Conservation (phyloP, 2,797 vertebrate species). For the Linurgus olivaceus region DNA sequence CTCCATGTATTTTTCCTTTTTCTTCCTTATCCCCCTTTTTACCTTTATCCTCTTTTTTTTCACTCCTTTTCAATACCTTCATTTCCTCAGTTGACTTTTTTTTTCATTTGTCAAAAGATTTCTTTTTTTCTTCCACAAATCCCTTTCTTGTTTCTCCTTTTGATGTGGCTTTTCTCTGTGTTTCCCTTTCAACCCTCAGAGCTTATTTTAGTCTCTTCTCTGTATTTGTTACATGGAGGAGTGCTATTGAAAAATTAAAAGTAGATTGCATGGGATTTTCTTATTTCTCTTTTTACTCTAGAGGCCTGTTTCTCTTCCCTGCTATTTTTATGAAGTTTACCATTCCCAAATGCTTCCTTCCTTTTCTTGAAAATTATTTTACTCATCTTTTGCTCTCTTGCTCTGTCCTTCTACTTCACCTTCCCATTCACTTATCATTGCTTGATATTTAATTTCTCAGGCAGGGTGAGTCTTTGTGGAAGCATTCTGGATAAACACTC, state of each 20-base stretch:
- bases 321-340: neutral
- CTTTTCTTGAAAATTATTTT: neutral
- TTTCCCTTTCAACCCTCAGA: conserved; percentile 43
- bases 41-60: conserved; percentile 9
- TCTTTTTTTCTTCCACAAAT: conserved; percentile 31
- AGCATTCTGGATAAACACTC: neutral
- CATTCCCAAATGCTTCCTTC: neutral
- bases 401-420: neutral
- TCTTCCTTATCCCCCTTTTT: neutral
- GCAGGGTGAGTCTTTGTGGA: neutral
- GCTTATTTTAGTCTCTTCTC: conserved; percentile 43
- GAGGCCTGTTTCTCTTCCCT: neutral
- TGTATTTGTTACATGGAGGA: conserved; percentile 30
- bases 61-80: conserved; percentile 24
- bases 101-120: conserved; percentile 45
- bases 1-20: neutral
- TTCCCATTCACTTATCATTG: neutral
- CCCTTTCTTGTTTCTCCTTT: conserved; percentile 50
- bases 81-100: conserved; percentile 28
- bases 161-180: conserved; percentile 49
- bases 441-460: neutral
- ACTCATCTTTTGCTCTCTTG: neutral
- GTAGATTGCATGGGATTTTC: conserved; percentile 46
- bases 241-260: conserved; percentile 43
- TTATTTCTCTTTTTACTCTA: conserved; percentile 4